Evolutionary conservation across 64 coral and sea anemone species (phyloP).

Genomic region (Stichodactyla helianthus): DNA sequence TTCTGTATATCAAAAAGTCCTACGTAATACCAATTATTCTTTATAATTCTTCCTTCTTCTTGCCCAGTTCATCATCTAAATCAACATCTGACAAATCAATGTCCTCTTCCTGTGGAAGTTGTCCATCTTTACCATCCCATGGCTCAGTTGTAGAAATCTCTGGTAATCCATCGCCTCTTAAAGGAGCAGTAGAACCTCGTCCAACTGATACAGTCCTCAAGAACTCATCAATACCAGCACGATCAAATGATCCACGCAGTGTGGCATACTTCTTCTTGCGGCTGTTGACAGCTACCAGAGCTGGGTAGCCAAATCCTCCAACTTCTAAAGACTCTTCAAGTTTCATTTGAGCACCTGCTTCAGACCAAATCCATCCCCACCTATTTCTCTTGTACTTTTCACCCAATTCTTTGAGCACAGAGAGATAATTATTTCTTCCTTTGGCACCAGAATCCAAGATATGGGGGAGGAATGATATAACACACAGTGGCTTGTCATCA

Average conservation of each 20-base stretch:
- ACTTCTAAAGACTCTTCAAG: slow-evolving; percentile 87
- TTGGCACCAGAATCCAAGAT: slow-evolving; percentile 92
- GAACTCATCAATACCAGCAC: slow-evolving; percentile 85
- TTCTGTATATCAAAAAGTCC: background rate
- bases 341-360: slow-evolving; percentile 82
- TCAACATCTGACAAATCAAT: slow-evolving; percentile 93
- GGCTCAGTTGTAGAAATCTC: slow-evolving; percentile 44
- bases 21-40: background rate
- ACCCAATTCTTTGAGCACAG: slow-evolving; percentile 84
- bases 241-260: slow-evolving; percentile 89
- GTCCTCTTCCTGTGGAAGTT: slow-evolving; percentile 84
- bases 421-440: slow-evolving; percentile 78
- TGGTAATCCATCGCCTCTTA: slow-evolving; percentile 67
- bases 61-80: slow-evolving; percentile 74
- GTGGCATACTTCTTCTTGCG: slow-evolving; percentile 83
- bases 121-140: slow-evolving; percentile 99
- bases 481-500: slow-evolving; percentile 79
- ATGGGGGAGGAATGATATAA: slow-evolving; percentile 83
- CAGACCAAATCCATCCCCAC: slow-evolving; percentile 97
- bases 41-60: slow-evolving; percentile 88
- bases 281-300: slow-evolving; percentile 75
- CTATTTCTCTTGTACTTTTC: slow-evolving; percentile 96
- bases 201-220: slow-evolving; percentile 81
- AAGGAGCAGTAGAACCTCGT: slow-evolving; percentile 74
- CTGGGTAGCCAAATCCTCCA: slow-evolving; percentile 98